Evolutionary conservation across 37 sponge, comb jelly and placozoan species (phyloP), one percentile per base, ranked within the genome.

Genomic region (Ephydatia muelleri): DNA sequence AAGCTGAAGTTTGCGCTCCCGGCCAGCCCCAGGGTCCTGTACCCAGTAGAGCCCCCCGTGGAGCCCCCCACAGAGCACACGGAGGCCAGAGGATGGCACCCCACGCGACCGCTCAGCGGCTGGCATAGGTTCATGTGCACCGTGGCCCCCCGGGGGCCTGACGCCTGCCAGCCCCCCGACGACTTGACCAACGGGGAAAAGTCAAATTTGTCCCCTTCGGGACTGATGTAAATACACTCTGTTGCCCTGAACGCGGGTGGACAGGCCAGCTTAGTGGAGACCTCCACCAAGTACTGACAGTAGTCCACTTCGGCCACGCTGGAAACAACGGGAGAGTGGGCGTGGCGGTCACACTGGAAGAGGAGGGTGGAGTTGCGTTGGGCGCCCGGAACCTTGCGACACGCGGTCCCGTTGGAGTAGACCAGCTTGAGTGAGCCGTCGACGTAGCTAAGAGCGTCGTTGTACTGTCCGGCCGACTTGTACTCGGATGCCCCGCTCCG

Each of bases 71-170:
- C 57, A 31, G 30, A 33, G 68, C 90, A 90, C 21, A 81, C 86
- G 32, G 86, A 82, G 4, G 90, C 49, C 28, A 85, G 82, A 14
- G 90, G 90, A 68, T 76, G 81, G 39, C 90, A 90, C 0, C 86
- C 86, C 6, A 76, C 65, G 23, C 69, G 37, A 27, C 68, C 67
- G 81, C 85, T 84, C 76, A 89, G 70, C 2, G 90, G 85, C 36
- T 90, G 88, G 75, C 94, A 93, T 5, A 93, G 71, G 43, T 93
- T 93, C 48, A 93, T 93, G 68, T 83, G 49, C 49, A 84, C 90
- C 27, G 73, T 38, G 13, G 82, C 70, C 4, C 81, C 82, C 21
- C 80, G 65, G 12, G 78, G 28, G 3, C 80, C 80, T 4, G 57
- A 12, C 0, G 91, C 85, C 57, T 88, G 48, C 94, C 91, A 90